Base-by-base conservation (phyloP, 2,888 invertebrate species). In the Xylota sylvarum region DNA sequence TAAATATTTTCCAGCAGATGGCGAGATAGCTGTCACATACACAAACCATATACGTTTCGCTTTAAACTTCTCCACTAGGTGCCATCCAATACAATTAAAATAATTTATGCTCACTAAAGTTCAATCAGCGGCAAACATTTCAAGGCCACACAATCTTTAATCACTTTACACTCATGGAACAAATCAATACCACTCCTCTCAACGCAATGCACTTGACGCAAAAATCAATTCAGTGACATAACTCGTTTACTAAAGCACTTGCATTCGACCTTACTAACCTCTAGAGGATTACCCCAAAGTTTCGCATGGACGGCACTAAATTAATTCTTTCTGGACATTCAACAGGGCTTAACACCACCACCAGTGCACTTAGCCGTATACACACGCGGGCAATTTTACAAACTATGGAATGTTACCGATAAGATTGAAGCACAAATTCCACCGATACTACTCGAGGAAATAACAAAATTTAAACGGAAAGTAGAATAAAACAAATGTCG, bases 101-200 rank as follows among this genome's bases (percentile, higher is more conserved):
- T 32, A 32, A 46, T 2, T 4, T 17, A 0, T 32, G 17, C 14
- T 23, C 52, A 40, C 43, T 23, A 17, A 35, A 46, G 14, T 12
- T n/a, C n/a, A 55, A 40, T 40, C 50, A 10, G 4, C 40, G 9
- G 1, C 4, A 43, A 43, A 14, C 14, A 14, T 14, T 23, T 30
- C 62, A 64, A 64, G 74, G 74, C 52, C 62, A 55, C 62, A 19
- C 10, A 74, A 62, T 52, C 62, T 4, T 40, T 40, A 40, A 43
- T 43, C 27, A 23, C 58, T 14, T 43, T 14, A 23, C 46, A 30
- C 30, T 35, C 14, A 35, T 35, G 27, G 50, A 62, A 40, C 27
- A 62, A 74, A 74, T 74, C 74, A 55, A 74, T 74, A 74, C 23
- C 52, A 1, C 9, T 14, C 19, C 32, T 0, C 23, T 4, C n/a